Evolutionary conservation across 2,888 invertebrate species (phyloP), one percentile per base, ranked within the genome.

Genomic region (Aphelenchoides bicaudatus): DNA sequence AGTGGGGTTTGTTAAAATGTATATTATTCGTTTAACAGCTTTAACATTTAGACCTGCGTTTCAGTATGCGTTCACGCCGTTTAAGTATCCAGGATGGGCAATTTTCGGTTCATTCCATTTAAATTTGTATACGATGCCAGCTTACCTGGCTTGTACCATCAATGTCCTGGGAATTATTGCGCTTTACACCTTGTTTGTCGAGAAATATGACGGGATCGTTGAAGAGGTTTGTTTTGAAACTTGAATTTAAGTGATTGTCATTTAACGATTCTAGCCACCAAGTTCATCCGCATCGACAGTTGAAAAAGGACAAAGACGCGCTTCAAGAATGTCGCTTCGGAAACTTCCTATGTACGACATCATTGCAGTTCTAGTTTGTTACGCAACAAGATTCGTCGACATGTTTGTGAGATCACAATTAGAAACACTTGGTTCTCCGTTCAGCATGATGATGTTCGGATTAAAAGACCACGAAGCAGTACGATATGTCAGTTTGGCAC

Each of bases 391-490:
- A 64, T 80, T 80, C 63, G 52, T 28, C 16, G 52, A 51, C 34
- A 10, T 10, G 25, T 43, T 43, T n/a, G 43, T 43, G 8, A 19
- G 43, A 43, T 19, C 43, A 6, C 16, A 72, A 73, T 19, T 69
- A 79, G 37, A 28, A 13, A 67, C 62, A 6, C 57, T 70, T 53
- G 79, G 73, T 3, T 78, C 80, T 5, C 80, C 81, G 1, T 61
- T 80, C 13, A 70, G 75, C 0, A 80, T 80, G 79, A 74, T 80
- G 46, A 79, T 80, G 79, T 81, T 79, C 66, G 72, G 71, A 3
- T 80, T 80, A 80, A 74, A 72, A 1, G 75, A 78, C 51, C 55
- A 70, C 3, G 61, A 79, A 21, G 79, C 80, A 5, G 79, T 80
- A 1, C 58, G 73, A 23, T 78, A 79, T 56, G 73, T 74, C 39